These are phyloP conservation scores for Lasioglossum baleicum DNA, from an alignment of 1,140 invertebrate species.

Conservation along the genomic window DNA sequence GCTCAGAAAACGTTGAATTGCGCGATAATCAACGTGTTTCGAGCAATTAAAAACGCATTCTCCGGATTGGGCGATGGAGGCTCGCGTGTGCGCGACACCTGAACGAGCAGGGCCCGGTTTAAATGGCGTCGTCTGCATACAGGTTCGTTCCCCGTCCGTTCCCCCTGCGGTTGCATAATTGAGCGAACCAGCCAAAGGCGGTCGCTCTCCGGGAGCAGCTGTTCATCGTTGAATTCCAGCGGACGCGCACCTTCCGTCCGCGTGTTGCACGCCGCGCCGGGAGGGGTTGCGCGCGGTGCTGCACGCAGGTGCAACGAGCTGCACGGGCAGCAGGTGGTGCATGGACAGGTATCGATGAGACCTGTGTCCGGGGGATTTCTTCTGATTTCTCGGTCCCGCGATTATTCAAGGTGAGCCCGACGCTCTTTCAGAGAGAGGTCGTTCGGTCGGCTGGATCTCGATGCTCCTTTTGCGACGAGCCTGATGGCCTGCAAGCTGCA, in stretches of 20 bases:
- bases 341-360: constrained; percentile 43
- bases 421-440: neutral
- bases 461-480: too few species aligned
- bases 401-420: neutral
- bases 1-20: too few species aligned
- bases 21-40: neutral
- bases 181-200: constrained; percentile 50
- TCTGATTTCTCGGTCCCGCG: neutral
- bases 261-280: neutral
- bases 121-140: constrained; percentile 43
- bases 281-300: constrained; percentile 28
- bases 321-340: constrained; percentile 52
- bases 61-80: neutral
- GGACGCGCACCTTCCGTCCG: constrained; percentile 41
- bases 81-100: neutral
- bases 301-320: constrained; percentile 64
- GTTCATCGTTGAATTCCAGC: constrained; percentile 56
- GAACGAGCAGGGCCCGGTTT: constrained; percentile 28
- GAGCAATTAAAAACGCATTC: neutral
- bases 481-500: too few species aligned
- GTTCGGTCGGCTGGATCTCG: neutral
- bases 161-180: constrained; percentile 54
- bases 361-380: constrained; percentile 19
- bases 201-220: constrained; percentile 50
- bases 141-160: constrained; percentile 5